Evolutionary conservation across 64 coral and sea anemone species (phyloP).

Genomic region (Acropora yongei): DNA sequence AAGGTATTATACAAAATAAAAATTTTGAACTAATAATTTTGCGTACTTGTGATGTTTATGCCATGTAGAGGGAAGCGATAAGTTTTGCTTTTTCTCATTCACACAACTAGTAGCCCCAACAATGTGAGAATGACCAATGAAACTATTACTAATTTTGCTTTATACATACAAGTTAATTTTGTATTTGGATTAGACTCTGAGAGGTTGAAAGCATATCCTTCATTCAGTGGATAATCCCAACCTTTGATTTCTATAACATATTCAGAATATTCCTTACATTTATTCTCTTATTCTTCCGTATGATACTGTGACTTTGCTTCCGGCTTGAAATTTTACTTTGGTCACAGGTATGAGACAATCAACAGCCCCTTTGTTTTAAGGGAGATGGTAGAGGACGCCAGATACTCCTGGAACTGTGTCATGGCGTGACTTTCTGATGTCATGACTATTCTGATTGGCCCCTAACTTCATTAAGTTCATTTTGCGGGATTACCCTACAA

Average conservation of each 20-base stretch:
- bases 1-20: too few relatives aligned
- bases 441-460: conserved; percentile 20
- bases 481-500: not conserved
- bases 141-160: too few relatives aligned
- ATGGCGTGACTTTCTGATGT: not conserved
- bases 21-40: too few relatives aligned
- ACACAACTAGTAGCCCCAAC: too few relatives aligned
- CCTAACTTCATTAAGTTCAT: conserved; percentile 40
- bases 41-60: too few relatives aligned
- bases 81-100: too few relatives aligned
- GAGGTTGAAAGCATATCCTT: conserved; percentile 2
- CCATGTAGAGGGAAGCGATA: too few relatives aligned
- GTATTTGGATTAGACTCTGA: conserved; percentile 16
- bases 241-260: conserved; percentile 20
- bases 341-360: not conserved
- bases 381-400: conserved; percentile 12
- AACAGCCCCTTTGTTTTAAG: not conserved
- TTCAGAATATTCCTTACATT: conserved; percentile 34
- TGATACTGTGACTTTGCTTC: conserved; percentile 6
- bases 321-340: too few relatives aligned
- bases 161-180: not conserved
- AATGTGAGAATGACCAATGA: too few relatives aligned
- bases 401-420: conserved; percentile 28
- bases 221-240: not conserved
- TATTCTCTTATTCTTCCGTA: not conserved